Evolutionary conservation across 2,888 invertebrate genomes (phyloP), one percentile per base, ranked within the genome.

Genomic region (Odontothrips loti): DNA sequence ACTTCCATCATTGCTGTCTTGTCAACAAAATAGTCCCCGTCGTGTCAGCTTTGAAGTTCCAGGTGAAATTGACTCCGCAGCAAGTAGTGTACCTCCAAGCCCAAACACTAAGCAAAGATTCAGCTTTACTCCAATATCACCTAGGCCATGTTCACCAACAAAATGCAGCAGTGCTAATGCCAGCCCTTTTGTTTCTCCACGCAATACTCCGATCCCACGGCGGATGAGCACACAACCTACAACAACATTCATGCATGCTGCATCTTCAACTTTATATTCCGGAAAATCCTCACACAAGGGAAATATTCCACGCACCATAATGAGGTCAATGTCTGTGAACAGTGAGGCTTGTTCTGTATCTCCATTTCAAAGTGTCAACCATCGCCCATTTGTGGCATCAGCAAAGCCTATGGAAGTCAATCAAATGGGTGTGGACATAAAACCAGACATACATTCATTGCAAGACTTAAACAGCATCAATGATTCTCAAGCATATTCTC

Each of bases 141-240:
- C 86, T 1, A 85, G 85, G 47, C 83, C 84, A 20, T 82, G 82
- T 47, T 83, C 83, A 1, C 83, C 83, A 20, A 51, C 87, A 23
- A 85, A 85, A 80, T 84, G 86, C 34, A 84, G 85, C 29, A 86
- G 86, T 83, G 85, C 86, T 47, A 85, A 84, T 80, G 86, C 85
- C 47, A 86, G 86, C 82, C 87, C 87, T 4, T 87, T 87, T 84
- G 86, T 87, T 23, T 87, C 87, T 12, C 87, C 87, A 6, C 83
- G 86, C 47, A 85, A 84, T 80, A 86, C 86, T 12, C 86, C 86
- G 12, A 82, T 86, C 79, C 84, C 84, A 48, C 82, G 85, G 47
- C 68, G 68, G 9, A 75, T 75, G 68, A 75, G 68, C 23, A 75
- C 68, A 9, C 68, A 75, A 12, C 27, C 68, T 75, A 27, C 68